Evolutionary conservation across 2,888 invertebrate species (phyloP), one percentile per base, ranked within the genome.

Genomic region (Erebia epiphron): DNA sequence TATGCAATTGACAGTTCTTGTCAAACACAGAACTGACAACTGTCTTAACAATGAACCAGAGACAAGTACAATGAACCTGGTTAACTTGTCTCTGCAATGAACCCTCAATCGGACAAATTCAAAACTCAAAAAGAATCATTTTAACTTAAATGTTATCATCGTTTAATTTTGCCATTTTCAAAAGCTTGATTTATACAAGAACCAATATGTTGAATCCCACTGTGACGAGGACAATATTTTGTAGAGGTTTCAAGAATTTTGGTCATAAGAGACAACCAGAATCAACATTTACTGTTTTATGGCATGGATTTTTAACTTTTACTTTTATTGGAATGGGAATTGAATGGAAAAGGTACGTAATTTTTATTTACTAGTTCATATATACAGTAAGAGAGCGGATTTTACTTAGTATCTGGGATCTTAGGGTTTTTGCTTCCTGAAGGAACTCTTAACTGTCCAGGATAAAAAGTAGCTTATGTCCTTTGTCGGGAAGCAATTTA

Each of bases 301-400:
- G 93, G 93, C 92, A 91, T 73, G 92, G 90, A 71, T 89, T 87
- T 76, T 77, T 93, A 74, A 92, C 93, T 8, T 86, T 87, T 65
- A 78, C 85, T 1, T 91, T 93, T 75, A 85, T 91, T 54, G 91
- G 91, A 72, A 74, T 87, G 66, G 82, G 80, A 52, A 72, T 92
- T 49, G 82, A 92, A 71, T 92, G 91, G 91, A 81, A 91, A 75
- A 84, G 78, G 92, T 91, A 82, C 75, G 80, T 78, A 35, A 21
- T 54, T 61, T 26, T 46, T 46, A 13, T 11, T 46, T 13, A 46
- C 11, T 46, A 46, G 13, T 11, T 46, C 13, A 11, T 13, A 7
- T 26, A 26, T 26, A 26, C 26, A 26, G n/a, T n/a, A 3, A 26
- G 4, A 26, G 26, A 26, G 26, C 0, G 26, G 26, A 21, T 21